Base-by-base conservation (phyloP, 2,888 invertebrate genomes). In the Lasiommata megera region DNA sequence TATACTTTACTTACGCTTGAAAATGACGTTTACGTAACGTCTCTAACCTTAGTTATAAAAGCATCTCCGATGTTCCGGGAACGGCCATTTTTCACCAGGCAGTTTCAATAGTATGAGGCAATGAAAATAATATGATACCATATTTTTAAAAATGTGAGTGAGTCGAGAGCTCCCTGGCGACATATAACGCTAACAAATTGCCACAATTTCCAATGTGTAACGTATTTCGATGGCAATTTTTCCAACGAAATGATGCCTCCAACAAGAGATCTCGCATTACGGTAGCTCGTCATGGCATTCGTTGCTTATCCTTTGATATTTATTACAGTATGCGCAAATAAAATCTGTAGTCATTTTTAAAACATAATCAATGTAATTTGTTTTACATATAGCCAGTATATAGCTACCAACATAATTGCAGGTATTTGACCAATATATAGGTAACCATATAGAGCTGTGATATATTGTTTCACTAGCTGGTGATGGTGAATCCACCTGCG, bases 131-230 rank as follows among this genome's bases (percentile, higher is more conserved):
- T 66, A 66, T 54, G 58, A 54, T 41, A 64, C 63, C 61, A 70
- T 72, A 73, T 60, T 60, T 51, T 60, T 60, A 51, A 60, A 60
- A 60, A 54, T 51, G 51, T 40, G 38, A 51, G 51, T 51, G 51
- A 40, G 51, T 51, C 23, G 38, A 51, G 59, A 65, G 69, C 68
- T 57, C 82, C 67, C 73, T 43, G 44, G 79, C 77, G 80, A 72
- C 66, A 58, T 73, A 77, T 82, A 77, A 79, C 72, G 73, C 73
- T 76, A 82, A 82, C 79, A 80, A 81, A 83, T 81, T 76, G 76
- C 72, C 60, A 72, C 79, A 76, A 78, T 82, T 78, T 76, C 72
- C 80, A 79, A 82, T 80, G 76, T 76, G 74, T 77, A 70, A 74
- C 74, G 73, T 71, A 72, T 80, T 80, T 76, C 72, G 74, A 77